phyloP scores from a whole-genome alignment of 2,113 vertebrate species.

The Mormoops blainvillei region DNA sequence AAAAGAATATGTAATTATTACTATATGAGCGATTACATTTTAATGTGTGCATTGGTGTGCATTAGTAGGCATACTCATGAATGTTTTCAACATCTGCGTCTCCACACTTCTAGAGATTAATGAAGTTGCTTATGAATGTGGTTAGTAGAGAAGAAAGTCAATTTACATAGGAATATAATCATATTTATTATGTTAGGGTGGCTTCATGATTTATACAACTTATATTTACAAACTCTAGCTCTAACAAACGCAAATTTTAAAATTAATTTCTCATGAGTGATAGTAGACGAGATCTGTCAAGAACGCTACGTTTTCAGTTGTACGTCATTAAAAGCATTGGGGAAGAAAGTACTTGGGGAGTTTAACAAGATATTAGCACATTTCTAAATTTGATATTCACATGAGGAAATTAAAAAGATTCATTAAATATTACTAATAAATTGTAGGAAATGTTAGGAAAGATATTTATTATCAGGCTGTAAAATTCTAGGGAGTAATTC shows the following conservation, averaged over 20 bases:
- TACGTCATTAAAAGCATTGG: background rate
- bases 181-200: constrained; percentile 45
- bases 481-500: background rate
- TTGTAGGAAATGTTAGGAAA: background rate
- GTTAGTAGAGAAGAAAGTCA: constrained; percentile 52
- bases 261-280: constrained; percentile 43
- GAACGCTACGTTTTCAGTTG: background rate
- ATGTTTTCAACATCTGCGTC: constrained; percentile 18
- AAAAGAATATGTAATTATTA: background rate
- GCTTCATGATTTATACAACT: constrained; percentile 52
- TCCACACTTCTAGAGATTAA: constrained; percentile 41
- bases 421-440: background rate
- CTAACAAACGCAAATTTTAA: constrained; percentile 13
- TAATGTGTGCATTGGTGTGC: background rate
- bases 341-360: background rate
- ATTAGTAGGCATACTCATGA: background rate
- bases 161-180: constrained; percentile 62
- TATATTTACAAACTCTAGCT: constrained; percentile 52
- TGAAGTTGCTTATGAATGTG: constrained; percentile 62
- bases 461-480: background rate
- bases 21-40: background rate
- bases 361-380: background rate
- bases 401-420: constrained; percentile 6
- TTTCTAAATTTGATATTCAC: background rate
- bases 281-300: background rate